Conservation (phyloP, 2,797 vertebrate genomes). For the Acanthis flammea region DNA sequence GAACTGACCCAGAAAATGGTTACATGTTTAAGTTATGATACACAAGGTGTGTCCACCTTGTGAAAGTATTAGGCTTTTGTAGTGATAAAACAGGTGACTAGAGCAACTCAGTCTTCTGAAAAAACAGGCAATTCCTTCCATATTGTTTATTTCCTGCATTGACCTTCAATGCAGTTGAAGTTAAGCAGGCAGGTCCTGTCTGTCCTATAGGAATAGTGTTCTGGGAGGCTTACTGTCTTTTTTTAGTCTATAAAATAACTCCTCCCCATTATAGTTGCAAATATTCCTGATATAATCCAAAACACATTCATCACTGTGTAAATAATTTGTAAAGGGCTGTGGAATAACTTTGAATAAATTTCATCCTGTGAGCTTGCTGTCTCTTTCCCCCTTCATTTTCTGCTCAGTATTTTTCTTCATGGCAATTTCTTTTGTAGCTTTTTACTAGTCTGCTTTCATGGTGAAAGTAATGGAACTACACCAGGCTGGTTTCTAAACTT, state of each 20-base stretch:
- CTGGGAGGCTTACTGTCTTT: background rate
- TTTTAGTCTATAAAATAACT: background rate
- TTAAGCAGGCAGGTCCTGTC: background rate
- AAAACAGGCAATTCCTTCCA: fast-evolving
- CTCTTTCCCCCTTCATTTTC: background rate
- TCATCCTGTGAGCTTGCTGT: background rate
- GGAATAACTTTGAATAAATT: background rate
- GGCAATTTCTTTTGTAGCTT: background rate
- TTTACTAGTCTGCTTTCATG: background rate
- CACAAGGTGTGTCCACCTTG: background rate
- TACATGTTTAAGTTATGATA: background rate
- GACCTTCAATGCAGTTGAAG: background rate
- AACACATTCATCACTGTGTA: background rate
- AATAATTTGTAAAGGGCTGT: background rate
- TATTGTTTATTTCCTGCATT: background rate
- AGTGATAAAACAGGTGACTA: background rate
- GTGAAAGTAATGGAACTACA: background rate
- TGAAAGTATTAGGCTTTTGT: background rate
- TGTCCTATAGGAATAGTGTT: background rate
- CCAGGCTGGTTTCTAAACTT: background rate
- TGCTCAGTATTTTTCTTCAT: background rate
- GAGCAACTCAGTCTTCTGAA: background rate
- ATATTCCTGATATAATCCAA: background rate
- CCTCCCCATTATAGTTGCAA: background rate
- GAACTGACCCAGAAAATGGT: background rate